phyloP scores from a whole-genome alignment of 2,888 invertebrate species.

The Drosophila kambysellisi region DNA sequence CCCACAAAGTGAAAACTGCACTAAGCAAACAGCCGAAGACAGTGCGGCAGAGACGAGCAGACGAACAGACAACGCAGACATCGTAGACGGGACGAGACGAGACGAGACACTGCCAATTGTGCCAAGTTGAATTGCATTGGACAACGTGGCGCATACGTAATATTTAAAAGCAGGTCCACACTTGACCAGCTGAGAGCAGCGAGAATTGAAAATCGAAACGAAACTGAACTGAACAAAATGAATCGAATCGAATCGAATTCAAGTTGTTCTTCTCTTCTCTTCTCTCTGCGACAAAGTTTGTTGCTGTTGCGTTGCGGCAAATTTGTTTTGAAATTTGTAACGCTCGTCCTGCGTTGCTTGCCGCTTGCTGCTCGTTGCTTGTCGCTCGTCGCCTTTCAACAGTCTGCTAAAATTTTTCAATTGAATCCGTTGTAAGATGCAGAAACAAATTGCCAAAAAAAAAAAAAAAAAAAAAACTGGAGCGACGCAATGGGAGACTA shows the following conservation, averaged over 20 bases:
- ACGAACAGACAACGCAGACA: constrained; percentile 11
- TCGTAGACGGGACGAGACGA: constrained; percentile 5
- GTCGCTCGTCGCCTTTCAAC: constrained; percentile 35
- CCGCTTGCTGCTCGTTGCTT: constrained; percentile 11
- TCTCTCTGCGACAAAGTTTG: constrained; percentile 35
- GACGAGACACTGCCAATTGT: constrained; percentile 61
- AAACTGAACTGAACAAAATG: constrained; percentile 45
- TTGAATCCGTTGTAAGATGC: constrained; percentile 73
- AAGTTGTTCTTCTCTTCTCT: constrained; percentile 31
- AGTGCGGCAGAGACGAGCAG: constrained; percentile 23
- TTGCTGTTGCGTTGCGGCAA: constrained; percentile 72
- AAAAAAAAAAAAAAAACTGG: constrained; percentile 2
- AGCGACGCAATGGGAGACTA: constrained; percentile 10
- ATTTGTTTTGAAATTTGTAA: constrained; percentile 77
- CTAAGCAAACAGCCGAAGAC: constrained; percentile 59
- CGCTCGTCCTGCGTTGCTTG: constrained; percentile 1
- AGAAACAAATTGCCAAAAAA: constrained; percentile 70
- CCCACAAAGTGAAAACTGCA: constrained; percentile 64
- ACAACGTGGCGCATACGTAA: constrained; percentile 75
- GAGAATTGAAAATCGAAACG: constrained; percentile 54
- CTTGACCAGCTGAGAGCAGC: constrained; percentile 58
- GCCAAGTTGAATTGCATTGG: constrained; percentile 62
- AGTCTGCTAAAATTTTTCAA: constrained; percentile 72
- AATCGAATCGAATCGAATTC: constrained; percentile 57
- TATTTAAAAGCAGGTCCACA: constrained; percentile 73